Evolutionary conservation across 2,797 vertebrate genomes (phyloP).

Genomic region (Cyprinodon diabolis): DNA sequence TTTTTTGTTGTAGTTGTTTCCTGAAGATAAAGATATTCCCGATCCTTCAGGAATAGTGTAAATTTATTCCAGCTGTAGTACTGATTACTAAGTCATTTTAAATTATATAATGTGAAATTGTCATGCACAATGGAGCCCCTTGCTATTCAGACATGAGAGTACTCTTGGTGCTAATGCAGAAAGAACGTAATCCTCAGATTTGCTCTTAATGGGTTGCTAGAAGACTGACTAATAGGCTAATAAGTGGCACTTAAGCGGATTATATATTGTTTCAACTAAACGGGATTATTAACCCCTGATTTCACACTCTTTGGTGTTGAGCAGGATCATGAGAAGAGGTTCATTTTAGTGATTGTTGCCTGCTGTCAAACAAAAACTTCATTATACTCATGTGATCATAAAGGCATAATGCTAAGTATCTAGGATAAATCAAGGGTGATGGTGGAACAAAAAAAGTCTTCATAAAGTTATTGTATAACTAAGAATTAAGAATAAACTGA

Average conservation of each 20-base stretch:
- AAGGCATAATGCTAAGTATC: slow-evolving; percentile 22
- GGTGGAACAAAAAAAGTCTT: neutral
- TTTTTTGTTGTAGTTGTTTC: neutral
- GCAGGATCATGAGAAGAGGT: slow-evolving; percentile 46
- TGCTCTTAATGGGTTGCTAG: slow-evolving; percentile 55
- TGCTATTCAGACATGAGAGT: slow-evolving; percentile 27
- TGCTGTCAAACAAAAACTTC: slow-evolving; percentile 50
- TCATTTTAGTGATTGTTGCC: slow-evolving; percentile 48
- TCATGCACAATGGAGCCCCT: slow-evolving; percentile 21
- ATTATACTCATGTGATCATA: slow-evolving; percentile 26
- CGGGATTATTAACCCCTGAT: slow-evolving; percentile 59
- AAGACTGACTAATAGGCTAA: slow-evolving; percentile 61
- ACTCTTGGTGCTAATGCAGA: slow-evolving; percentile 51
- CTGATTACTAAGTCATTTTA: slow-evolving; percentile 12
- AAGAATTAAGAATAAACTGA: too few species aligned
- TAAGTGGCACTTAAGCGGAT: slow-evolving; percentile 71
- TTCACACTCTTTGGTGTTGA: slow-evolving; percentile 49
- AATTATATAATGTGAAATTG: slow-evolving; percentile 27
- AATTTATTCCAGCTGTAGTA: neutral
- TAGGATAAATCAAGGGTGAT: neutral
- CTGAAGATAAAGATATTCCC: neutral
- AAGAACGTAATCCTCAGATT: slow-evolving; percentile 58
- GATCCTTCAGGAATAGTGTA: neutral
- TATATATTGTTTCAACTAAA: slow-evolving; percentile 74
- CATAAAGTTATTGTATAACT: slow-evolving; percentile 11